Evolutionary conservation across 2,888 invertebrate species (phyloP), one percentile per base, ranked within the genome.

Genomic region (Andrena hattorfiana): DNA sequence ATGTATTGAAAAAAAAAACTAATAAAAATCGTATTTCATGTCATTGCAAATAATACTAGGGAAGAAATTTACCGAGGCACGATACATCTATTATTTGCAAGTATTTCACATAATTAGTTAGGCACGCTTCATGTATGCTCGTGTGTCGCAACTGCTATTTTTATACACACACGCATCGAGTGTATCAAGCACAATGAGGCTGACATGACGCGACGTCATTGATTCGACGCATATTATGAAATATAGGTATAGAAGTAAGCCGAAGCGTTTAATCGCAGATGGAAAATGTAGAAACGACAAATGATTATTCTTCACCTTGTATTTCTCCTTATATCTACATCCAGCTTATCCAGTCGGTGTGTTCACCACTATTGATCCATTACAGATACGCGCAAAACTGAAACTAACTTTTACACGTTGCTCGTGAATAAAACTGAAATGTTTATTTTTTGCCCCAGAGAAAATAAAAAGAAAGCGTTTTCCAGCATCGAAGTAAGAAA

Each of bases 251-350:
- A 42, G n/a, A 30, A 51, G 69, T 56, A 30, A 51, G 3, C 69
- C 5, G 16, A 42, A 4, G n/a, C 56, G 64, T 23, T 64, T 67
- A 42, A 6, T 10, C 30, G 42, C 32, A 62, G 56, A 62, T 73
- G 62, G 73, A 81, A 77, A 69, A 75, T 70, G 64, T 77, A 59
- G 63, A 70, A 81, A 83, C 77, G 83, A 84, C 87, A 77, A 87
- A 82, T 87, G 84, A 87, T 85, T 85, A 87, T 85, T 75, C 83
- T 77, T 87, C 83, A 87, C 87, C 87, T 87, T 87, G 87, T 84
- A 84, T 82, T 78, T 87, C 83, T 85, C 85, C 87, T 78, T 72
- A 63, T 80, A 81, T 83, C 85, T 87, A 87, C 85, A 87, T 87
- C 78, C 85, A 83, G 81, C 62, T 78, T 71, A 85, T 85, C 82